Conservation (phyloP, 2,113 vertebrate species). For the Neolamprologus variostigma region DNA sequence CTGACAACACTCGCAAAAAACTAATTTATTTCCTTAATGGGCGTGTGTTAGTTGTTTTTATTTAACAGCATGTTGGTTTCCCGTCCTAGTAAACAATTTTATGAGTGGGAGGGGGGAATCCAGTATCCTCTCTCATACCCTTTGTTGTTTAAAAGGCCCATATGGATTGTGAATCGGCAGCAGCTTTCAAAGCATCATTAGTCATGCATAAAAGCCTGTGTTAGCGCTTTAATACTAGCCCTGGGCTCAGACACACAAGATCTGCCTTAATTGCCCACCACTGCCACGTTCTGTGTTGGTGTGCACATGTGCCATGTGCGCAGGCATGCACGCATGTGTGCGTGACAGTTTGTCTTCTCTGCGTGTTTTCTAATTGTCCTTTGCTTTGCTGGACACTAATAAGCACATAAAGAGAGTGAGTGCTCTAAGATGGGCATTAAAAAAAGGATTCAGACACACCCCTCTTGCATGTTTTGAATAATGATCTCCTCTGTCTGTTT, state of each 20-base stretch:
- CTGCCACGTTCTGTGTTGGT: slow-evolving; percentile 17
- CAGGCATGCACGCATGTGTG: not conserved
- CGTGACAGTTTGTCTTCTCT: not conserved
- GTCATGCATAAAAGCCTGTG: slow-evolving; percentile 71
- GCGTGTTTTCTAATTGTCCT: slow-evolving; percentile 35
- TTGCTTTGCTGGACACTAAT: slow-evolving; percentile 40
- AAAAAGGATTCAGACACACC: slow-evolving; percentile 38
- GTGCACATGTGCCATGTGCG: not conserved
- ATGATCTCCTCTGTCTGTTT: slow-evolving; percentile 29
- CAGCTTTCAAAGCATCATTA: slow-evolving; percentile 70
- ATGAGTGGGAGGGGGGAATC: slow-evolving; percentile 49
- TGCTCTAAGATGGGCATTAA: slow-evolving; percentile 40
- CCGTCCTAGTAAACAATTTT: slow-evolving; percentile 64
- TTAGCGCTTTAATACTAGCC: slow-evolving; percentile 65
- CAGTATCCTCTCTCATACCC: slow-evolving; percentile 38
- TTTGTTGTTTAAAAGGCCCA: slow-evolving; percentile 71
- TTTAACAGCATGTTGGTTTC: slow-evolving; percentile 57
- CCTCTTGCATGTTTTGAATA: slow-evolving; percentile 29
- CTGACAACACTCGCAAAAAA: slow-evolving; percentile 20
- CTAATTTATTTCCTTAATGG: slow-evolving; percentile 63
- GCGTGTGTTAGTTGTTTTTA: slow-evolving; percentile 55
- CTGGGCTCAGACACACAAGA: slow-evolving; percentile 60
- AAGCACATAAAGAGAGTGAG: slow-evolving; percentile 44
- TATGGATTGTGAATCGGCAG: slow-evolving; percentile 67
- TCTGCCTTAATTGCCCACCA: slow-evolving; percentile 67